Percentiles rank a stretch among this genome's conserved stretches.
Evolutionary conservation across 2,113 vertebrate genomes (phyloP).

Genomic region (Spermophilus dauricus): DNA sequence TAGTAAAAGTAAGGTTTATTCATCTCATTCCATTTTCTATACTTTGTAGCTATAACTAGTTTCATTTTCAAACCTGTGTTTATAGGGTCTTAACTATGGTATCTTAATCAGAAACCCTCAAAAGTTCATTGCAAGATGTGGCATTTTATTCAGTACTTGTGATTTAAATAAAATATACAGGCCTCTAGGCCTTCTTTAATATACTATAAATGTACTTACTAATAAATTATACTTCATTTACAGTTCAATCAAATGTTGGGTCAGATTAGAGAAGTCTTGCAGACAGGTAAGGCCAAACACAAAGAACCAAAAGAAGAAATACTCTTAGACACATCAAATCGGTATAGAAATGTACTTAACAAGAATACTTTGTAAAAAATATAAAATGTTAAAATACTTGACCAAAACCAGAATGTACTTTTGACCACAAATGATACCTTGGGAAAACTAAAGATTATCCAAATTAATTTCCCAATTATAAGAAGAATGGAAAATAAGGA

Average conservation of each 20-base stretch:
- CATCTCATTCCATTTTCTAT: conserved; percentile 1
- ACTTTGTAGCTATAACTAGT: not conserved
- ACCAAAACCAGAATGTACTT: conserved; percentile 22
- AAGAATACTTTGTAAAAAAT: not conserved
- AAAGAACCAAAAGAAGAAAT: not conserved
- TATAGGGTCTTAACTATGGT: not conserved
- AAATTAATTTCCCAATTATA: conserved; percentile 63
- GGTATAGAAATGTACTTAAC: conserved; percentile 26
- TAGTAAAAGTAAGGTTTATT: conserved; percentile 52
- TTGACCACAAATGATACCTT: conserved; percentile 27
- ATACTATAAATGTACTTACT: conserved; percentile 59
- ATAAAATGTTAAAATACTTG: conserved; percentile 31
- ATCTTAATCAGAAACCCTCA: conserved; percentile 47
- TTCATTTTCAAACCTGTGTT: conserved; percentile 67
- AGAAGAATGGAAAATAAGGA: conserved; percentile 53
- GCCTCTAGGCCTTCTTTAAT: not conserved
- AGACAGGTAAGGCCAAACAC: conserved; percentile 67
- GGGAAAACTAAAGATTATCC: conserved; percentile 51
- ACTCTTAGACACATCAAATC: conserved; percentile 52
- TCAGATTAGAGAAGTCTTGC: conserved; percentile 50
- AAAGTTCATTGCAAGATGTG: not conserved
- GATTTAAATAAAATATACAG: conserved; percentile 50
- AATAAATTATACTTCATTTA: conserved; percentile 71
- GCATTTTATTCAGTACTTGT: conserved; percentile 56
- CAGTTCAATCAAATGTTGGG: conserved; percentile 52